A percentile compares a stretch with the other conserved stretches of the same genome.
Evolutionary conservation across 1,140 invertebrate genomes (phyloP).

Genomic region (Polyergus mexicanus): DNA sequence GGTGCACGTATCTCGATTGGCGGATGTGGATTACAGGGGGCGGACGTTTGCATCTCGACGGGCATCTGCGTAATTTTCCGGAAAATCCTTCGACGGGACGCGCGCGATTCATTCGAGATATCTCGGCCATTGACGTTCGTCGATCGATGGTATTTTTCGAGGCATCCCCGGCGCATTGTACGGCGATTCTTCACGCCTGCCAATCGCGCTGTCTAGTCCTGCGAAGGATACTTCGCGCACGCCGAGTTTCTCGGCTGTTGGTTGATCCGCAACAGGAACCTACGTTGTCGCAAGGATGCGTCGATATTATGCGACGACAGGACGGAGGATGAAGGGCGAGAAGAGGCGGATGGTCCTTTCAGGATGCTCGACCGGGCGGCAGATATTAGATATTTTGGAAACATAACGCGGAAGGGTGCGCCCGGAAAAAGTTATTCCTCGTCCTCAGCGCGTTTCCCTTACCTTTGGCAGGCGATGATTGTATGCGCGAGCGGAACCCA

Average conservation of each 20-base stretch:
- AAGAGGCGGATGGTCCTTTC: constrained; percentile 73
- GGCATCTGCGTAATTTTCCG: constrained; percentile 41
- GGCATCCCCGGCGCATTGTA: constrained; percentile 77
- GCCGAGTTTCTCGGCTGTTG: constrained; percentile 1
- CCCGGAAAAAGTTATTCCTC: constrained; percentile 69
- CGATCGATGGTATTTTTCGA: constrained; percentile 81
- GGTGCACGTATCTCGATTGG: too few species aligned
- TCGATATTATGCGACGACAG: constrained; percentile 52
- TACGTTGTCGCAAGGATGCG: constrained; percentile 73
- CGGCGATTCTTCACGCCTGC: constrained; percentile 83
- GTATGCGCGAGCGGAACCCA: constrained; percentile 63
- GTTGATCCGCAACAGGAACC: constrained; percentile 65
- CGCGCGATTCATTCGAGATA: constrained; percentile 72
- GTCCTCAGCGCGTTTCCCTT: constrained; percentile 20
- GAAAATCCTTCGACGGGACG: constrained; percentile 67
- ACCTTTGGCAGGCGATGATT: constrained; percentile 34
- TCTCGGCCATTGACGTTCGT: constrained; percentile 77
- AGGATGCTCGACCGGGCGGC: constrained; percentile 76
- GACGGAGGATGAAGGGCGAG: not conserved
- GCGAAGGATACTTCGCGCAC: constrained; percentile 9
- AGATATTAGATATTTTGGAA: constrained; percentile 80
- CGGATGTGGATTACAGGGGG: not conserved
- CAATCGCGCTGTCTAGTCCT: constrained; percentile 76
- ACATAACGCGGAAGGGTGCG: constrained; percentile 73
- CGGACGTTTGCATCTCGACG: constrained; percentile 27